Evolutionary conservation across 2,113 vertebrate species (phyloP).

Genomic region (Pavo muticus): DNA sequence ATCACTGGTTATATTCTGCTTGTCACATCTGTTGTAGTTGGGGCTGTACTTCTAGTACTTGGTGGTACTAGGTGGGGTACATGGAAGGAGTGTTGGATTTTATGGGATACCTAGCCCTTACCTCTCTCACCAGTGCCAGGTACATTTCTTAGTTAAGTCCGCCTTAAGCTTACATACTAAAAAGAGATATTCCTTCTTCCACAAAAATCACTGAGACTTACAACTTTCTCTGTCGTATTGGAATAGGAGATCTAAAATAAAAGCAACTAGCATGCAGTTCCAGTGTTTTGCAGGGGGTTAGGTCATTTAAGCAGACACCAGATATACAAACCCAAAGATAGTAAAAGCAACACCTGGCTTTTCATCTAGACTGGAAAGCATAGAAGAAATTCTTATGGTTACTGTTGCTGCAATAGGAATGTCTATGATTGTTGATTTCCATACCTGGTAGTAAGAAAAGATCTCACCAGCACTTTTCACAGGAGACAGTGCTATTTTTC

Average conservation of each 20-base stretch:
- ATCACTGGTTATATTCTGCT: neutral
- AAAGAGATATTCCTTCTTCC: neutral
- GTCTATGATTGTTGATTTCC: neutral
- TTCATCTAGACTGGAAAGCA: neutral
- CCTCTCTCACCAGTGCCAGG: neutral
- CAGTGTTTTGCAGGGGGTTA: neutral
- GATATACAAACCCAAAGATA: neutral
- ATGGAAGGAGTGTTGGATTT: neutral
- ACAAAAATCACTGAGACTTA: neutral
- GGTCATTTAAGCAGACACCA: neutral
- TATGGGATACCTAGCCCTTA: neutral
- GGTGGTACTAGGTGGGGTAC: neutral
- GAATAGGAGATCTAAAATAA: neutral
- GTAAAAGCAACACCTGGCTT: neutral
- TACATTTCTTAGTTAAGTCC: neutral
- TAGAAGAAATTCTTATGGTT: neutral
- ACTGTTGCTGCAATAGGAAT: neutral
- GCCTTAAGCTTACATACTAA: neutral
- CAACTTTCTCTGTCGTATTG: neutral
- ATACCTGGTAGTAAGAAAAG: neutral
- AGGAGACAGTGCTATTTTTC: neutral
- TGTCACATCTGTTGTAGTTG: neutral
- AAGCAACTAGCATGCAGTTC: fast-evolving
- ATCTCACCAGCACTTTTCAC: neutral
- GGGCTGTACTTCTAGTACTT: neutral